These are phyloP conservation scores for Rhombomys opimus DNA, from an alignment of 2,113 vertebrate species.

Conservation along the genomic window DNA sequence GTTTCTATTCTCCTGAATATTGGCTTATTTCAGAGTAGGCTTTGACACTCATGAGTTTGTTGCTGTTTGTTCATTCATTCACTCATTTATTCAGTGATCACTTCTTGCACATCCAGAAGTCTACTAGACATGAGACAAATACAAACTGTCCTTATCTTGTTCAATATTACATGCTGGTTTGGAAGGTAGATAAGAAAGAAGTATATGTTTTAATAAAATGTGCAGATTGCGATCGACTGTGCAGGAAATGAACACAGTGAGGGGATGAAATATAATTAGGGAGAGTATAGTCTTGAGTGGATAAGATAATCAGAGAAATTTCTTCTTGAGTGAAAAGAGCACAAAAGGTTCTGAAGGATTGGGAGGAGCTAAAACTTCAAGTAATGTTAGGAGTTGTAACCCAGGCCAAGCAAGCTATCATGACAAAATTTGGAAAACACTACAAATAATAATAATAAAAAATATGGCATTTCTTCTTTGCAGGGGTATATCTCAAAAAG, in stretches of 20 bases:
- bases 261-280: slow-evolving; percentile 39
- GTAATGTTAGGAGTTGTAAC: neutral
- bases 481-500: neutral
- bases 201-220: slow-evolving; percentile 72
- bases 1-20: neutral
- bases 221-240: slow-evolving; percentile 69
- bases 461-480: neutral
- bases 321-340: slow-evolving; percentile 36
- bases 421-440: slow-evolving; percentile 1
- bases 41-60: slow-evolving; percentile 4
- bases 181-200: slow-evolving; percentile 64
- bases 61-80: neutral
- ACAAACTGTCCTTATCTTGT: neutral
- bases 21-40: neutral
- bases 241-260: slow-evolving; percentile 76
- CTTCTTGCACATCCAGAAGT: neutral
- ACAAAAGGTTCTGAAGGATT: neutral
- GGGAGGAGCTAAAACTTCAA: neutral
- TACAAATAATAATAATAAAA: neutral
- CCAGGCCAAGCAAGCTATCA: neutral
- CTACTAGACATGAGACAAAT: neutral
- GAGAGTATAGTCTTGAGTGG: slow-evolving; percentile 30
- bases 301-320: neutral
- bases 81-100: neutral
- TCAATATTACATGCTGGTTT: slow-evolving; percentile 60